Percentiles rank a stretch among this genome's conserved stretches.
phyloP scores from a whole-genome alignment of 2,888 invertebrate species.

The Drosophila formosana region DNA sequence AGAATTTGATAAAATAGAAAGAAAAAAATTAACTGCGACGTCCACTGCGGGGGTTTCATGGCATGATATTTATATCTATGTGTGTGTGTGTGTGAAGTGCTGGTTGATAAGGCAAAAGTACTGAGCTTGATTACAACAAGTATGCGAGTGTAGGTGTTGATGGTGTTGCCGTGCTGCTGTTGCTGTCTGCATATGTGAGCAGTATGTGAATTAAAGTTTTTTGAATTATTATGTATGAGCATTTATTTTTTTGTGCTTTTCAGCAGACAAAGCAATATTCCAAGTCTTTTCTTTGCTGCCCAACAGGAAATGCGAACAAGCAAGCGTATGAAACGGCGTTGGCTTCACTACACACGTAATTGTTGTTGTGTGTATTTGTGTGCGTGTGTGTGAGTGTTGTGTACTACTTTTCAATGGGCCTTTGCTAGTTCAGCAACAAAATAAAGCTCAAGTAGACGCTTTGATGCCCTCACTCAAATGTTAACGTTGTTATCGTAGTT shows the following conservation, averaged over 20 bases:
- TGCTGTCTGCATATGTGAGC: constrained; percentile 33
- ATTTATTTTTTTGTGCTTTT: constrained; percentile 53
- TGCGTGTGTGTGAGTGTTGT: constrained; percentile 28
- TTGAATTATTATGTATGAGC: constrained; percentile 62
- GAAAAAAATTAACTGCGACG: not conserved
- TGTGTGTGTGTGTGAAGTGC: constrained; percentile 10
- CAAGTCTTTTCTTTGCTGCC: constrained; percentile 56
- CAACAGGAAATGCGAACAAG: constrained; percentile 77
- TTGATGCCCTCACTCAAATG: constrained; percentile 25
- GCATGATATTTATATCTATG: constrained; percentile 2
- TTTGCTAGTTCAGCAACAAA: constrained; percentile 42
- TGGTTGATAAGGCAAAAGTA: constrained; percentile 42
- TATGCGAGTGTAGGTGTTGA: constrained; percentile 41
- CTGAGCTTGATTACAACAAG: constrained; percentile 16
- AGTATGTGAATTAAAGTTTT: constrained; percentile 62
- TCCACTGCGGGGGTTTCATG: constrained; percentile 40
- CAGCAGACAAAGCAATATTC: constrained; percentile 72
- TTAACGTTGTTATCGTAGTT: not conserved
- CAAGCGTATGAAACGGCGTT: constrained; percentile 74
- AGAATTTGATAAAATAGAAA: constrained; percentile 66
- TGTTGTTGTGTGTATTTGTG: constrained; percentile 32
- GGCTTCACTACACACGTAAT: constrained; percentile 48
- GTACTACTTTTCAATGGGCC: constrained; percentile 46
- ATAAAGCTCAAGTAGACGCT: constrained; percentile 7
- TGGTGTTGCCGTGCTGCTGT: constrained; percentile 36